These are phyloP conservation scores for Drosophila subsilvestris DNA, from an alignment of 2,888 invertebrate genomes.

Conservation along the genomic window DNA sequence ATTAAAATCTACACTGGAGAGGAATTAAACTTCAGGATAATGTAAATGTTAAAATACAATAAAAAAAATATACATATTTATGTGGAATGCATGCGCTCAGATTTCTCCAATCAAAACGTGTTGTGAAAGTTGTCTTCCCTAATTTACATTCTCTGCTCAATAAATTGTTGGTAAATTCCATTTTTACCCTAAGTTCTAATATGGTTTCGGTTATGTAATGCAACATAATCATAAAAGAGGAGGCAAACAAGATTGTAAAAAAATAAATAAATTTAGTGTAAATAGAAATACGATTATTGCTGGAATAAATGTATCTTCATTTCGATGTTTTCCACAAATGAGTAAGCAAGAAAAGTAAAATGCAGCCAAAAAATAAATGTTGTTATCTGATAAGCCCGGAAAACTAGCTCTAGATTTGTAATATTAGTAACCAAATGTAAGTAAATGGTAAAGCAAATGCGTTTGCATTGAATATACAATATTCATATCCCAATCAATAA, in stretches of 20 bases:
- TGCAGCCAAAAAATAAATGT: constrained; percentile 46
- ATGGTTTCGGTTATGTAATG: constrained; percentile 33
- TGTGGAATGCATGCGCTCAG: constrained; percentile 56
- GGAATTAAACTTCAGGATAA: constrained; percentile 37
- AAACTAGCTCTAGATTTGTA: constrained; percentile 40
- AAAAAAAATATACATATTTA: constrained; percentile 21
- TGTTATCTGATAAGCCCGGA: constrained; percentile 45
- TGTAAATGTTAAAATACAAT: constrained; percentile 56
- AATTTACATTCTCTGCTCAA: constrained; percentile 54
- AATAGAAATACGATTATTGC: constrained; percentile 42
- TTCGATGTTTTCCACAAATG: constrained; percentile 27
- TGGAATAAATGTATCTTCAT: constrained; percentile 16
- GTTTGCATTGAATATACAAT: constrained; percentile 63
- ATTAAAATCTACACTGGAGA: background rate
- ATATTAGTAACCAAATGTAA: constrained; percentile 24
- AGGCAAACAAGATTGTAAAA: constrained; percentile 13
- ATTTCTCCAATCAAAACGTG: constrained; percentile 74
- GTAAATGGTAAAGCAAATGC: constrained; percentile 19
- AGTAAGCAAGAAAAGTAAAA: constrained; percentile 21
- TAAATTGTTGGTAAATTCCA: constrained; percentile 10
- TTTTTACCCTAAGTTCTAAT: constrained; percentile 7
- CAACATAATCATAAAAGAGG: background rate
- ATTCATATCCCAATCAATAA: constrained; percentile 63
- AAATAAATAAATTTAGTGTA: constrained; percentile 48
- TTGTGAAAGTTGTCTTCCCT: constrained; percentile 80